Percentiles rank a stretch among this genome's conserved stretches.
Conservation (phyloP, 2,888 invertebrate genomes). For the Hylaea fasciaria region DNA sequence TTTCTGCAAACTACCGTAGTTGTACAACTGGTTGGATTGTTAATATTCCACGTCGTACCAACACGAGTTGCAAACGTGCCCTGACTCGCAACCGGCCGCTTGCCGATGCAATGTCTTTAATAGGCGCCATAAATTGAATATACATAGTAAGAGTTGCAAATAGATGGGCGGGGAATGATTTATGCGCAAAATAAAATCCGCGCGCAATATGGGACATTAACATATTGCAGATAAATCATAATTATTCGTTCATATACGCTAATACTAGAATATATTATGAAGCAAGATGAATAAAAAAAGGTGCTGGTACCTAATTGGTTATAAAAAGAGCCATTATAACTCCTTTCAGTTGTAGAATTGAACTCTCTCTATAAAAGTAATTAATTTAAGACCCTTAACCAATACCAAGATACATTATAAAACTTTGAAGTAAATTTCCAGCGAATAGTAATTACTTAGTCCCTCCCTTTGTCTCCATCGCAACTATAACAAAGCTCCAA, state of each 20-base stretch:
- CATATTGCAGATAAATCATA: too few species aligned
- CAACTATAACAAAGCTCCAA: constrained; percentile 39
- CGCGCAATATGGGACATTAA: too few species aligned
- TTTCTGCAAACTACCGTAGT: constrained; percentile 58
- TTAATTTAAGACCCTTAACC: background rate
- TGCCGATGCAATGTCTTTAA: constrained; percentile 73
- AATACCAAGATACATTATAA: background rate
- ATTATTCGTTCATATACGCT: too few species aligned
- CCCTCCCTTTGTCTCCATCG: constrained; percentile 31
- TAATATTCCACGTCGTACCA: constrained; percentile 64
- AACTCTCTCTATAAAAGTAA: too few species aligned
- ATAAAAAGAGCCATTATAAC: too few species aligned
- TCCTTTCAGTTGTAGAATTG: too few species aligned
- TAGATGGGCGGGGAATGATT: constrained; percentile 4
- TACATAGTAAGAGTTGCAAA: constrained; percentile 42
- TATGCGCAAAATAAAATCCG: background rate
- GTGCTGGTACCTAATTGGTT: too few species aligned
- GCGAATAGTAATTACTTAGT: constrained; percentile 14
- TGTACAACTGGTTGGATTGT: constrained; percentile 51
- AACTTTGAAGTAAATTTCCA: constrained; percentile 10
- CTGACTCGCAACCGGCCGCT: constrained; percentile 44
- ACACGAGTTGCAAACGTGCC: constrained; percentile 55
- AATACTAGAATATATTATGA: too few species aligned
- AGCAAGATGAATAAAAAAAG: too few species aligned
- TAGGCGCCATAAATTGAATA: constrained; percentile 75